Evolutionary conservation across 2,888 invertebrate genomes (phyloP).

Genomic region (Ectemnius lituratus): DNA sequence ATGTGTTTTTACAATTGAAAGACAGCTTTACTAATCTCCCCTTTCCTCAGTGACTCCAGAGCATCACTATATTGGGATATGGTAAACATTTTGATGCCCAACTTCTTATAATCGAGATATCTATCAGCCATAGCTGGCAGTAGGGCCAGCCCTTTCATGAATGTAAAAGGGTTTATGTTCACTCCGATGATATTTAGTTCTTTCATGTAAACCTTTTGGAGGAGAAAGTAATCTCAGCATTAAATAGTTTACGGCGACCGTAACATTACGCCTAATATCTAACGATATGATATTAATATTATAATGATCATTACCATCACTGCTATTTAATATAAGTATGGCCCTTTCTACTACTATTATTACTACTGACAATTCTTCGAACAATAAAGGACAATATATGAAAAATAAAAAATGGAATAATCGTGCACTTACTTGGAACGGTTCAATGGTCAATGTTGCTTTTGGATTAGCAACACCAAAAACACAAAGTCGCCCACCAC

Average conservation of each 20-base stretch:
- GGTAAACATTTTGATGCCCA: constrained; percentile 81
- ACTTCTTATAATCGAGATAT: constrained; percentile 81
- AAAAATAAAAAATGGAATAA: neutral
- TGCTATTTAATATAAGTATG: too few species aligned
- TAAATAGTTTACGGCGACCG: neutral
- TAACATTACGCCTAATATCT: constrained; percentile 5
- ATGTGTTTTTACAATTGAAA: constrained; percentile 77
- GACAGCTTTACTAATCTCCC: constrained; percentile 82
- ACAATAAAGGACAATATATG: constrained; percentile 12
- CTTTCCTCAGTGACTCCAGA: constrained; percentile 79
- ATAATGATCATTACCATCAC: too few species aligned
- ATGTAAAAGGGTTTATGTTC: constrained; percentile 84
- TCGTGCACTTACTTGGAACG: constrained; percentile 65
- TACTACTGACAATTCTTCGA: too few species aligned
- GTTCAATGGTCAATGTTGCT: constrained; percentile 76
- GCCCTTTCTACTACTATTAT: too few species aligned
- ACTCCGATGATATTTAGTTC: constrained; percentile 84
- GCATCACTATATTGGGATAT: constrained; percentile 80
- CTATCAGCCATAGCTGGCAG: constrained; percentile 83
- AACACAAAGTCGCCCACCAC: constrained; percentile 83
- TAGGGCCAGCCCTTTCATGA: constrained; percentile 82
- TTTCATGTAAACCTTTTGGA: constrained; percentile 81
- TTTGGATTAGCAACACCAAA: constrained; percentile 84
- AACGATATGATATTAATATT: too few species aligned
- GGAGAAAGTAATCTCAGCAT: neutral